Evolutionary conservation across 2,113 vertebrate species (phyloP).

Genomic region (Elephantulus edwardii): DNA sequence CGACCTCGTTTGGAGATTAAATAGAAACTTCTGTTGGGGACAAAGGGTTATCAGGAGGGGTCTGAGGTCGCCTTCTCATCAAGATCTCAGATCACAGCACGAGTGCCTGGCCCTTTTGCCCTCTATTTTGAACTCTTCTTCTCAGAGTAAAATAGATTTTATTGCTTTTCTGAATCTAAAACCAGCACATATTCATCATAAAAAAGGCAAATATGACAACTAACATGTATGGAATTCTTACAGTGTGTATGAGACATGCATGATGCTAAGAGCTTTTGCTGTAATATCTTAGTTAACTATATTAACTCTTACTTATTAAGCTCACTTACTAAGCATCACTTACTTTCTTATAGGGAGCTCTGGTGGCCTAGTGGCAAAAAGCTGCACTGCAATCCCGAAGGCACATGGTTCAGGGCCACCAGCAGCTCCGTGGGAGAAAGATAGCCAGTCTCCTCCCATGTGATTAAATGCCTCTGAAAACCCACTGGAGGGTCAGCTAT

Average conservation of each 20-base stretch:
- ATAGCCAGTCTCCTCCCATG: too few relatives aligned
- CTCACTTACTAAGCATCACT: too few relatives aligned
- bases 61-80: not conserved
- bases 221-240: not conserved
- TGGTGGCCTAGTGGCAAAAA: too few relatives aligned
- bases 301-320: too few relatives aligned
- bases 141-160: not conserved
- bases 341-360: too few relatives aligned
- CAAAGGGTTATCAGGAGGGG: not conserved
- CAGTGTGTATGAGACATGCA: accelerated
- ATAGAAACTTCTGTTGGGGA: not conserved
- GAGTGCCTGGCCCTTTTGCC: not conserved
- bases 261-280: not conserved
- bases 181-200: not conserved
- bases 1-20: not conserved
- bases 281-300: not conserved
- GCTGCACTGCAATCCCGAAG: too few relatives aligned
- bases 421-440: too few relatives aligned
- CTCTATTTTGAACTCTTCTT: not conserved
- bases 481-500: too few relatives aligned
- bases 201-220: not conserved
- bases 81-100: not conserved
- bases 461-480: too few relatives aligned
- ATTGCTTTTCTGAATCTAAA: not conserved
- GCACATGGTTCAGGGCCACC: too few relatives aligned